phyloP scores from a whole-genome alignment of 2,888 invertebrate species.

The Oxyscelio sp. region DNA sequence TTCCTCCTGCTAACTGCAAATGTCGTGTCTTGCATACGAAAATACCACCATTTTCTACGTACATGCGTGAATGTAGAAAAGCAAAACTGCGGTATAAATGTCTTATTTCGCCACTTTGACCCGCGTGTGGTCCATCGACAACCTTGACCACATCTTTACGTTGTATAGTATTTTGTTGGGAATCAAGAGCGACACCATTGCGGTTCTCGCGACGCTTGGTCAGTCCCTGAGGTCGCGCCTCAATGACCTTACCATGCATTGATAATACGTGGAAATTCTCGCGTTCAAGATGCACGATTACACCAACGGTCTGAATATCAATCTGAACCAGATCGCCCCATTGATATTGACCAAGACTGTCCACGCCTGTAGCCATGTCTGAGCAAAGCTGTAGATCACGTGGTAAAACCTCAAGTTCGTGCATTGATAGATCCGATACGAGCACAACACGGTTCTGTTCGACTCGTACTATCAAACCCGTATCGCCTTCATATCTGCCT shows the following conservation, averaged over 20 bases:
- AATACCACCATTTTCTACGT: constrained; percentile 99
- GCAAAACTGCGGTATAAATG: constrained; percentile 98
- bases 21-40: constrained; percentile 99
- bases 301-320: constrained; percentile 98
- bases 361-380: constrained; percentile 99
- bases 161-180: constrained; percentile 92
- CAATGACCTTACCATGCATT: constrained; percentile 98
- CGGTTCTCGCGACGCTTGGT: constrained; percentile 97
- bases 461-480: constrained; percentile 98
- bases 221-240: constrained; percentile 95
- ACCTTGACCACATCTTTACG: no score
- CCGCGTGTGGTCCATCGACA: no score
- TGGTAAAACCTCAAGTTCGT: constrained; percentile 97
- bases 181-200: constrained; percentile 97
- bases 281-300: constrained; percentile 98
- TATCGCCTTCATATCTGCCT: constrained; percentile 98
- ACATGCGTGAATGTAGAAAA: constrained; percentile 97
- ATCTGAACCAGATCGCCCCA: constrained; percentile 99
- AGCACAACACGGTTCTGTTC: constrained; percentile 97
- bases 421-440: constrained; percentile 99
- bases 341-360: constrained; percentile 99
- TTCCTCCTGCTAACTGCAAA: constrained; percentile 92
- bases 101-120: constrained; percentile 97
- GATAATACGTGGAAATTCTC: constrained; percentile 99
- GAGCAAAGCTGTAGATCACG: constrained; percentile 98